phyloP scores from a whole-genome alignment of 2,113 vertebrate species.

The Pygoscelis adeliae region DNA sequence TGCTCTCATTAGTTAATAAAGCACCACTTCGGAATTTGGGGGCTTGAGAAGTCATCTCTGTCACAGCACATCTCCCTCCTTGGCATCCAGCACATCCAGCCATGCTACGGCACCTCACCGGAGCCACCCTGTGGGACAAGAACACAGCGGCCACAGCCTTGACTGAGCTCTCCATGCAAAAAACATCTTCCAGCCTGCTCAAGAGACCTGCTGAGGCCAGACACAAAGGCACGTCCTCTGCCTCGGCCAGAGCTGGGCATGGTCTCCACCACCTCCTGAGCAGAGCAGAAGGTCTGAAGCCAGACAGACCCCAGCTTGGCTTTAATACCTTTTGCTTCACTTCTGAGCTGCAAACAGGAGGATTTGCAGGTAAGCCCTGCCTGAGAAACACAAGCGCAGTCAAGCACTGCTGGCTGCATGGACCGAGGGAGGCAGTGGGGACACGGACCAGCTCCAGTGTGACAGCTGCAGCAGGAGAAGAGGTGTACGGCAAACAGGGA shows the following conservation, averaged over 20 bases:
- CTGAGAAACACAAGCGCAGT: neutral
- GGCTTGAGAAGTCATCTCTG: neutral
- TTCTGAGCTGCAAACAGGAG: neutral
- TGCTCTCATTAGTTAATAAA: neutral
- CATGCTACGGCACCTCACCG: neutral
- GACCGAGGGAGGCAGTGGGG: neutral
- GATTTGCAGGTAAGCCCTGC: neutral
- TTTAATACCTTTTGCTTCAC: neutral
- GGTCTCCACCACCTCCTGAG: neutral
- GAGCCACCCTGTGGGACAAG: neutral
- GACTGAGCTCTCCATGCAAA: neutral
- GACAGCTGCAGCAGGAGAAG: neutral
- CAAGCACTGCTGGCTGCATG: fast-evolving
- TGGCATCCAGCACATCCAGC: neutral
- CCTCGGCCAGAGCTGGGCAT: neutral
- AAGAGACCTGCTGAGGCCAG: neutral
- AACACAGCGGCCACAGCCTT: neutral
- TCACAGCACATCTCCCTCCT: neutral
- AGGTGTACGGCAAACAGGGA: fast-evolving
- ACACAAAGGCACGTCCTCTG: neutral
- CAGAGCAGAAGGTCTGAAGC: neutral
- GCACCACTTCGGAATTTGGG: neutral
- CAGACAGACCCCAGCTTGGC: neutral
- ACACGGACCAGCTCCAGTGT: fast-evolving
- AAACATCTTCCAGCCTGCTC: neutral